A percentile compares a stretch with the other conserved stretches of the same genome.
phyloP scores from a whole-genome alignment of 2,888 invertebrate species.

The Cataglyphis livida region DNA sequence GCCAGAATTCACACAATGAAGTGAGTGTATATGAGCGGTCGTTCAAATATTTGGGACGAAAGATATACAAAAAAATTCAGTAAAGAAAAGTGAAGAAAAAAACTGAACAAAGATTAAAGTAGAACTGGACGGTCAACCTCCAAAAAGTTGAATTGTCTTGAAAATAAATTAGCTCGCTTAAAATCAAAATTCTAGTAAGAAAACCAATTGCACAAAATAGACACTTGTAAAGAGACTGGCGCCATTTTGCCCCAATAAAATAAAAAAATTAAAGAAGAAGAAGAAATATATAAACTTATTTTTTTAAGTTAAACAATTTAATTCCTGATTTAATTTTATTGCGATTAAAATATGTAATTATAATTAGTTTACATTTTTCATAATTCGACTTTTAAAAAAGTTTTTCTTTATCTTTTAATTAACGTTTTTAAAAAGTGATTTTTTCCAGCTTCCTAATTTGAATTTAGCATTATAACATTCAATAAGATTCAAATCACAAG shows the following conservation, averaged over 20 bases:
- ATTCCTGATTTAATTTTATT: background rate
- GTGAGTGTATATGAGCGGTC: slow-evolving; percentile 9
- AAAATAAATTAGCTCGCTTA: background rate
- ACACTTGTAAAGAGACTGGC: background rate
- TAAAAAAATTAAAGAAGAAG: background rate
- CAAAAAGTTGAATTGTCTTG: slow-evolving; percentile 22
- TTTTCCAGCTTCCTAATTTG: background rate
- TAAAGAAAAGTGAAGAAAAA: background rate
- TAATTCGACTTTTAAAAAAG: background rate
- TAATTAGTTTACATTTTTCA: background rate
- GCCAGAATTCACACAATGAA: slow-evolving; percentile 50
- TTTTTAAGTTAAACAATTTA: background rate
- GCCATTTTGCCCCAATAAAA: background rate
- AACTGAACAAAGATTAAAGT: background rate
- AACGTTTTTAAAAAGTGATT: background rate
- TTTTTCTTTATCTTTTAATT: background rate
- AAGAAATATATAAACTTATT: background rate
- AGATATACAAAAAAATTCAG: background rate
- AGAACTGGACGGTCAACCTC: background rate
- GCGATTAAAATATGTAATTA: background rate
- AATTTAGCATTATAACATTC: background rate
- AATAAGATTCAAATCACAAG: background rate
- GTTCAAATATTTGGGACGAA: slow-evolving; percentile 48
- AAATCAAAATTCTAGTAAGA: background rate
- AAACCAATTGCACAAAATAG: background rate